Evolutionary conservation across 2,888 invertebrate genomes (phyloP).

Genomic region (Entomobrya proxima): DNA sequence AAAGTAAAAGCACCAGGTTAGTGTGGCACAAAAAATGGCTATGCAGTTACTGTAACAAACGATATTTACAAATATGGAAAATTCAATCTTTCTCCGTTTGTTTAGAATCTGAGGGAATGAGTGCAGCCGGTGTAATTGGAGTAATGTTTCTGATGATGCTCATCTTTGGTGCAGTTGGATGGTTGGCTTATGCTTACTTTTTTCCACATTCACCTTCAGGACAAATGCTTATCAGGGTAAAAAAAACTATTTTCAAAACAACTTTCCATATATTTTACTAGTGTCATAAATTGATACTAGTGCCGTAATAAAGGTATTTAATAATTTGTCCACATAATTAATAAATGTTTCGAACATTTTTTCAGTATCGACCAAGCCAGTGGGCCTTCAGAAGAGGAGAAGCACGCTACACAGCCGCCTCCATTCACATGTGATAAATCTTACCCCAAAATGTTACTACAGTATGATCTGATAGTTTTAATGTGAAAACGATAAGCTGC

Average conservation of each 20-base stretch:
- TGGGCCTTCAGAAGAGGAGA: constrained; percentile 95
- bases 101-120: constrained; percentile 76
- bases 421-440: constrained; percentile 91
- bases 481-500: no score
- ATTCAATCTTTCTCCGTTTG: background rate
- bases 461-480: constrained; percentile 37
- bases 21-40: background rate
- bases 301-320: no score
- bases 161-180: constrained; percentile 84
- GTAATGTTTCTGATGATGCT: constrained; percentile 85
- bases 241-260: background rate
- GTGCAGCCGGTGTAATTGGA: constrained; percentile 82
- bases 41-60: background rate
- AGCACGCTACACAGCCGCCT: constrained; percentile 94
- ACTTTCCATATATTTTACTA: background rate
- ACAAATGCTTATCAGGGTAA: constrained; percentile 95
- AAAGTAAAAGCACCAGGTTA: constrained; percentile 66
- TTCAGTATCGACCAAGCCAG: constrained; percentile 95
- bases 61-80: background rate
- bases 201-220: constrained; percentile 97
- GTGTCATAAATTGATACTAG: background rate
- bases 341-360: constrained; percentile 67
- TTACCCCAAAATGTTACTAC: constrained; percentile 3
- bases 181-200: constrained; percentile 95
- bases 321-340: no score